Conservation (phyloP, 1,140 invertebrate genomes). For the Tribolium madens region DNA sequence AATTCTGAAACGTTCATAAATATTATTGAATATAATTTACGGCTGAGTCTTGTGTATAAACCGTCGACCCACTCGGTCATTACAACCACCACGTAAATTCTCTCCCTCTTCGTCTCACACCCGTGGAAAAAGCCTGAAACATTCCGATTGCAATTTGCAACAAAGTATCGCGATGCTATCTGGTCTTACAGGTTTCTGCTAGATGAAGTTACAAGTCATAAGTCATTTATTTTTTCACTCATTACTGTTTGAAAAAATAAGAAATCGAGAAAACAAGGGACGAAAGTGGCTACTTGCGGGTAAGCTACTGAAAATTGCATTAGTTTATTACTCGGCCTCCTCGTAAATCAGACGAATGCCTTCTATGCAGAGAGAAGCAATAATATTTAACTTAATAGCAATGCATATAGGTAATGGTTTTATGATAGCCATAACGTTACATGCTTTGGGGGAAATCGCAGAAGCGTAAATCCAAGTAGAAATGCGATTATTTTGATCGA, state of each 20-base stretch:
- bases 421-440: constrained; percentile 51
- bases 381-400: constrained; percentile 59
- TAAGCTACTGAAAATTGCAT: constrained; percentile 51
- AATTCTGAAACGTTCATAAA: constrained; percentile 54
- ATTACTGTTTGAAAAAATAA: constrained; percentile 12
- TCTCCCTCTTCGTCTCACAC: constrained; percentile 37
- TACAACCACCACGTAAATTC: constrained; percentile 32
- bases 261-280: not conserved
- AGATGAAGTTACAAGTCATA: constrained; percentile 45
- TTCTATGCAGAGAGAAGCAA: constrained; percentile 52
- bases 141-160: constrained; percentile 50
- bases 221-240: constrained; percentile 39
- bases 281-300: not conserved
- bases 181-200: constrained; percentile 33
- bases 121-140: not conserved
- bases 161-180: constrained; percentile 48
- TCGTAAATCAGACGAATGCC: constrained; percentile 54
- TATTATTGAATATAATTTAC: constrained; percentile 63
- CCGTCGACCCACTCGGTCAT: constrained; percentile 52
- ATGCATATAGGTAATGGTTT: constrained; percentile 55
- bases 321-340: constrained; percentile 52
- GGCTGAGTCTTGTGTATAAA: constrained; percentile 59
- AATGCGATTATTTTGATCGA: no score
- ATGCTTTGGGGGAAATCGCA: constrained; percentile 51
- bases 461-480: constrained; percentile 36